Evolutionary conservation across 2,797 vertebrate genomes (phyloP).

Genomic region (Ctenosaura bakeri): DNA sequence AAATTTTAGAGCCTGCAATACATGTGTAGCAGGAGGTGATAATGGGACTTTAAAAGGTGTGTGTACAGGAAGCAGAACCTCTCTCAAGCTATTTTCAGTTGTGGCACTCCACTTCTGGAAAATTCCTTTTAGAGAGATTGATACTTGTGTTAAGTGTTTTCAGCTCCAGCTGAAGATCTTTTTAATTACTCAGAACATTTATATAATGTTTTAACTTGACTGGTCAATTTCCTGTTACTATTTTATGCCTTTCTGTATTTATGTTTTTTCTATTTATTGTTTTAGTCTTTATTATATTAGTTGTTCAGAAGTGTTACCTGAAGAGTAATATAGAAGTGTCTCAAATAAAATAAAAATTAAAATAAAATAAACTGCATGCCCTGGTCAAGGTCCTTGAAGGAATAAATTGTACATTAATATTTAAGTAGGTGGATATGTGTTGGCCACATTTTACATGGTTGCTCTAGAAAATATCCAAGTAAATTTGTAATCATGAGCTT

Average conservation of each 20-base stretch:
- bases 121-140: background rate
- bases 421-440: background rate
- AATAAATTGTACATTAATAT: no score
- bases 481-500: background rate
- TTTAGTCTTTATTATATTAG: background rate
- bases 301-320: background rate
- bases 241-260: background rate
- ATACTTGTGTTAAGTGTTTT: background rate
- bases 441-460: background rate
- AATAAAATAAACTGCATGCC: background rate
- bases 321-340: background rate
- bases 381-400: background rate
- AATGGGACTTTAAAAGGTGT: background rate
- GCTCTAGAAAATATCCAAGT: background rate
- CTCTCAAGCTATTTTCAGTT: background rate
- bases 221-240: background rate
- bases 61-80: background rate
- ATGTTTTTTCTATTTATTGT: background rate
- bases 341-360: conserved; percentile 12
- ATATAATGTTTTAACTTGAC: background rate
- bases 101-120: background rate
- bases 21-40: background rate
- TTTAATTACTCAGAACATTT: background rate
- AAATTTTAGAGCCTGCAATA: background rate
- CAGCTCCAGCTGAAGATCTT: background rate